phyloP scores from a whole-genome alignment of 2,113 vertebrate genomes.

The Glareola pratincola region DNA sequence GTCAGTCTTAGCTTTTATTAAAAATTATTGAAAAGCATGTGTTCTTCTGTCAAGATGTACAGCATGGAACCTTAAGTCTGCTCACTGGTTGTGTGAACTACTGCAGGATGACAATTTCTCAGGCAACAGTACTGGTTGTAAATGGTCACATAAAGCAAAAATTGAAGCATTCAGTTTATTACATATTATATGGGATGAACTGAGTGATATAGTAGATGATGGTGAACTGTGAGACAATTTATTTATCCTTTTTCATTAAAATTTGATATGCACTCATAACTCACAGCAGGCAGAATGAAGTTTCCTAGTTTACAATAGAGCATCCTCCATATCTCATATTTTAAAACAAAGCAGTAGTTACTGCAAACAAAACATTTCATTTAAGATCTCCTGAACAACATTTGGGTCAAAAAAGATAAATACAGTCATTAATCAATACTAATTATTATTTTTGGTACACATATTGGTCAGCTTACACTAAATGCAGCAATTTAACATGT shows the following conservation, averaged over 20 bases:
- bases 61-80: background rate
- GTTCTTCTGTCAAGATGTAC: background rate
- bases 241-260: conserved; percentile 67
- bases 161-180: conserved; percentile 62
- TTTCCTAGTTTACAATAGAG: conserved; percentile 27
- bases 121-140: conserved; percentile 36
- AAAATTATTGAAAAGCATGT: background rate
- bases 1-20: background rate
- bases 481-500: background rate
- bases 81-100: background rate
- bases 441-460: conserved; percentile 19
- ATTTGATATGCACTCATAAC: conserved; percentile 59
- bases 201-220: conserved; percentile 53
- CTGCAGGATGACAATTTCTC: conserved; percentile 24
- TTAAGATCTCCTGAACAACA: background rate
- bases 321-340: conserved; percentile 7
- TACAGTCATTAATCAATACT: background rate
- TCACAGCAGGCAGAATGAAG: conserved; percentile 17
- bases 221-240: conserved; percentile 59
- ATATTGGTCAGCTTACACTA: background rate
- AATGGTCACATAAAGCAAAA: conserved; percentile 62
- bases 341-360: conserved; percentile 21
- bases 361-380: conserved; percentile 28
- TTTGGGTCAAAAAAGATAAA: conserved; percentile 8
- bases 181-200: conserved; percentile 49